These are phyloP conservation scores for Procavia capensis DNA, from an alignment of 2,113 vertebrate genomes.

Conservation along the genomic window DNA sequence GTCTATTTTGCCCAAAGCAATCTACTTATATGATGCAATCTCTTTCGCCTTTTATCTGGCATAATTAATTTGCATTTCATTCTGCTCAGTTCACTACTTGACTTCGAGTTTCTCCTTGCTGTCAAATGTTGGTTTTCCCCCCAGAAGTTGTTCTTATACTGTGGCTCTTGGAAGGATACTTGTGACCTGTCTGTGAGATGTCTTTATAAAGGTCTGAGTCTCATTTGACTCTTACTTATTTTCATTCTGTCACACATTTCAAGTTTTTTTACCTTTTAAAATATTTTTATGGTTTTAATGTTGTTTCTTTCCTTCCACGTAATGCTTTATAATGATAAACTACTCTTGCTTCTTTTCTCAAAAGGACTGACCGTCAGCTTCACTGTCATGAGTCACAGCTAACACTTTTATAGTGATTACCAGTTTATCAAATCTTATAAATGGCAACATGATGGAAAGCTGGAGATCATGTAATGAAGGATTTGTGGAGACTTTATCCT, in stretches of 20 bases:
- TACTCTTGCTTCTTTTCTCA: not conserved
- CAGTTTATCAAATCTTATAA: not conserved
- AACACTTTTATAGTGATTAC: not conserved
- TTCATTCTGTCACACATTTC: not conserved
- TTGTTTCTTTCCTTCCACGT: not conserved
- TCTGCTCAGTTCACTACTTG: not conserved
- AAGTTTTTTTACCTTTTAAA: constrained; percentile 24
- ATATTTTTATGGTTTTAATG: not conserved
- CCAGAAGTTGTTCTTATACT: not conserved
- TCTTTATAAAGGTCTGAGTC: not conserved
- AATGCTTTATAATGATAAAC: constrained; percentile 12
- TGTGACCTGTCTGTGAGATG: not conserved
- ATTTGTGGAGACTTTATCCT: not conserved
- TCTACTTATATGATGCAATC: too few species aligned
- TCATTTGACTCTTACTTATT: not conserved
- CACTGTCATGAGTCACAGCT: not conserved
- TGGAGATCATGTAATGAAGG: not conserved
- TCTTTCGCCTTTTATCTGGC: not conserved
- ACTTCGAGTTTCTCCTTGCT: not conserved
- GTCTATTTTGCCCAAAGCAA: too few species aligned
- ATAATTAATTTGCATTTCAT: constrained; percentile 8
- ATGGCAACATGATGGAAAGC: not conserved
- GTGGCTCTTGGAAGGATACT: not conserved
- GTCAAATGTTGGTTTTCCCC: not conserved
- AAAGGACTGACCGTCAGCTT: not conserved